Evolutionary conservation across 1,140 invertebrate genomes (phyloP).

Genomic region (Drosophila tsacasi): DNA sequence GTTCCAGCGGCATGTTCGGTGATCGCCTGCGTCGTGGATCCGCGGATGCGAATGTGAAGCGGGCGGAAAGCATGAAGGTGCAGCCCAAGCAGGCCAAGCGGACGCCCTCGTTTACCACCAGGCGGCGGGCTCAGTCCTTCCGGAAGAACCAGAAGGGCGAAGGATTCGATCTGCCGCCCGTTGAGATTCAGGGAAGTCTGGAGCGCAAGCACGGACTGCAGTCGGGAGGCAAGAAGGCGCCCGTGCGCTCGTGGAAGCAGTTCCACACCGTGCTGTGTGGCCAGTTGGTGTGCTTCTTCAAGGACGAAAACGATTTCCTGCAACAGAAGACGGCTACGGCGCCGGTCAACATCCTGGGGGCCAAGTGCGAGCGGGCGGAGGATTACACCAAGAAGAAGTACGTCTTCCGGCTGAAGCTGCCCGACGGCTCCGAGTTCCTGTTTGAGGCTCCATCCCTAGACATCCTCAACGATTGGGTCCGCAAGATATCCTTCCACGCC

Average conservation of each 20-base stretch:
- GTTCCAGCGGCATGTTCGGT: slow-evolving; percentile 90
- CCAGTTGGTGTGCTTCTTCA: slow-evolving; percentile 98
- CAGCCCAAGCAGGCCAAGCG: slow-evolving; percentile 91
- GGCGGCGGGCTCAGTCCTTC: slow-evolving; percentile 95
- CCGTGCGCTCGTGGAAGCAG: slow-evolving; percentile 97
- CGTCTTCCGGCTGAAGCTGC: slow-evolving; percentile 94
- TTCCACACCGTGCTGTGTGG: slow-evolving; percentile 98
- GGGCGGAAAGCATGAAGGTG: slow-evolving; percentile 95
- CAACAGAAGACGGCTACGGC: slow-evolving; percentile 94
- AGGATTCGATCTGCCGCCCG: slow-evolving; percentile 92
- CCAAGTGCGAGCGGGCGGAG: slow-evolving; percentile 91
- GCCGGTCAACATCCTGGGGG: slow-evolving; percentile 95
- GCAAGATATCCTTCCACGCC: slow-evolving; percentile 97
- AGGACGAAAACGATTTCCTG: slow-evolving; percentile 96
- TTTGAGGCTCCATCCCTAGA: slow-evolving; percentile 91
- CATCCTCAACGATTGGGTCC: slow-evolving; percentile 96
- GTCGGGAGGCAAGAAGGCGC: slow-evolving; percentile 96
- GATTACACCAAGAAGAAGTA: slow-evolving; percentile 98
- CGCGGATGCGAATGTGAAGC: slow-evolving; percentile 89
- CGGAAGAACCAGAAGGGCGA: slow-evolving; percentile 90
- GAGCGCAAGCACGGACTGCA: slow-evolving; percentile 98
- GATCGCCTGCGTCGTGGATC: slow-evolving; percentile 89
- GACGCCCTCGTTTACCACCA: slow-evolving; percentile 97
- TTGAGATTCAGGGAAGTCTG: slow-evolving; percentile 95
- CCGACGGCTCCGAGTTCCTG: slow-evolving; percentile 97